Evolutionary conservation across 2,113 vertebrate species (phyloP).

Genomic region (Numida meleagris): DNA sequence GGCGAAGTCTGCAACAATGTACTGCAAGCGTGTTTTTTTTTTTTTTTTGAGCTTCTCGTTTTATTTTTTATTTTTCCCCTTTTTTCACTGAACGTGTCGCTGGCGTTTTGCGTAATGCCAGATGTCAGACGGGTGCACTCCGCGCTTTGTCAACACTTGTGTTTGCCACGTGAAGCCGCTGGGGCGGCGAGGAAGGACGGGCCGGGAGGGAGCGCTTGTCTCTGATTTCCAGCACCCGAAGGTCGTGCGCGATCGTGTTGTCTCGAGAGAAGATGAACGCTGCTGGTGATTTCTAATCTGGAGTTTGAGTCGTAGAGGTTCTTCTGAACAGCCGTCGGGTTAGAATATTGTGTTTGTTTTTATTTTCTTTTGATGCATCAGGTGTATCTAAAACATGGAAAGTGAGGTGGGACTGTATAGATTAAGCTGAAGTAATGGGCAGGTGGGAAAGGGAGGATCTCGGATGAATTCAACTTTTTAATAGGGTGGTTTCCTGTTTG

Average conservation of each 20-base stretch:
- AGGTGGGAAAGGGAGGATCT: neutral
- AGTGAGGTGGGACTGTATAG: neutral
- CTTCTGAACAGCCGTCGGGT: neutral
- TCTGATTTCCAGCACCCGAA: neutral
- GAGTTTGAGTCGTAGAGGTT: neutral
- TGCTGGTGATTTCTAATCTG: neutral
- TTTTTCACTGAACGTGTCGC: neutral
- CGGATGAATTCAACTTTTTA: accelerated
- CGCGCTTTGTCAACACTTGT: neutral
- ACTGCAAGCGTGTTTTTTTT: neutral
- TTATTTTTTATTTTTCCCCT: neutral
- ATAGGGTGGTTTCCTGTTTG: neutral
- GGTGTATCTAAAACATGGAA: neutral
- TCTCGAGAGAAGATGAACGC: neutral
- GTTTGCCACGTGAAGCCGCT: neutral
- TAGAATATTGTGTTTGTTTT: neutral
- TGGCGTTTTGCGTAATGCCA: neutral
- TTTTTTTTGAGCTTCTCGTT: neutral
- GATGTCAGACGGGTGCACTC: neutral
- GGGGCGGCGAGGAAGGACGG: neutral
- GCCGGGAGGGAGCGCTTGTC: neutral
- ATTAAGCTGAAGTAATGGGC: neutral
- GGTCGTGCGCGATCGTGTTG: neutral
- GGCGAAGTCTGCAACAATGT: neutral
- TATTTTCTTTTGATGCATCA: neutral